These are phyloP conservation scores for Stegodyphus mimosarum DNA, from an alignment of 1,140 invertebrate species.

Conservation along the genomic window DNA sequence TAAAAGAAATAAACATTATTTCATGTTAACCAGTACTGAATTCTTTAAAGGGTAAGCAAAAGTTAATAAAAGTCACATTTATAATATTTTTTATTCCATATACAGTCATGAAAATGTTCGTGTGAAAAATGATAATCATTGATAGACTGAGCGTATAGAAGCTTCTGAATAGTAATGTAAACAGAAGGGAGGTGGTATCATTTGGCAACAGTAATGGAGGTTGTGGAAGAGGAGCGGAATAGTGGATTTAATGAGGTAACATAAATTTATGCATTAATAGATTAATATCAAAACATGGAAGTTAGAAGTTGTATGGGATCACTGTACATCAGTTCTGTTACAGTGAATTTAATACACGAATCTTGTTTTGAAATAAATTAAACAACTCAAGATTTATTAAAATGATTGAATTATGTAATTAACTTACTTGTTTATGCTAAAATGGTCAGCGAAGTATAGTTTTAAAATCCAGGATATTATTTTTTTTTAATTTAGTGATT, in stretches of 20 bases:
- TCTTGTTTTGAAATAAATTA: too few relatives aligned
- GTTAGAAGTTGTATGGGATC: background rate
- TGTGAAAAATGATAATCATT: constrained; percentile 55
- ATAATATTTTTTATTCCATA: too few relatives aligned
- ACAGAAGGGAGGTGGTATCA: constrained; percentile 55
- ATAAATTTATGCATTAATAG: constrained; percentile 60
- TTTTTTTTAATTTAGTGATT: too few relatives aligned
- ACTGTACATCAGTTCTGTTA: background rate
- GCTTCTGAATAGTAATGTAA: constrained; percentile 57
- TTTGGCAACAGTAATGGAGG: constrained; percentile 16
- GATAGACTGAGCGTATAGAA: background rate
- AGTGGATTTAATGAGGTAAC: constrained; percentile 52
- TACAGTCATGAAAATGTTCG: too few relatives aligned
- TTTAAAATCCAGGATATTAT: too few relatives aligned
- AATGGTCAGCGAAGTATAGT: too few relatives aligned
- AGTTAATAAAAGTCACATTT: too few relatives aligned
- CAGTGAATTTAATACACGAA: too few relatives aligned
- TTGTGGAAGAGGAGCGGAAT: constrained; percentile 13
- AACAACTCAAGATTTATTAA: too few relatives aligned
- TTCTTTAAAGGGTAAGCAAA: background rate
- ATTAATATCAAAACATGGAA: constrained; percentile 45
- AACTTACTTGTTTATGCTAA: too few relatives aligned
- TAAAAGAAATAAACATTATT: background rate
- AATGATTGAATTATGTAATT: too few relatives aligned
- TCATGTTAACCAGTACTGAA: background rate